Conservation (phyloP, 2,113 vertebrate genomes). For the Pollachius pollachius region DNA sequence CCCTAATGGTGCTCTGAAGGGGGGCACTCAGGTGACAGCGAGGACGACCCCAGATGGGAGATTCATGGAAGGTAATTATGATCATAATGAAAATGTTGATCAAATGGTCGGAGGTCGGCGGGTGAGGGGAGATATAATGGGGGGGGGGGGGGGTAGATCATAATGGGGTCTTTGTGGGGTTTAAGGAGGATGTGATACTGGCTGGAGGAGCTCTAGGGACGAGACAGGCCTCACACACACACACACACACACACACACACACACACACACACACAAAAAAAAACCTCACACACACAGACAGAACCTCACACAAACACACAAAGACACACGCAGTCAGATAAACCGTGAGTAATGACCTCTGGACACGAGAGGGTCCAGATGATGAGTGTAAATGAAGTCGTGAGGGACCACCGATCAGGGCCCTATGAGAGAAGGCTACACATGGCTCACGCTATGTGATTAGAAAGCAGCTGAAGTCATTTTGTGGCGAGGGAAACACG, state of each 20-base stretch:
- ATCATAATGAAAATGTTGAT: slow-evolving; percentile 16
- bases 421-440: not conserved
- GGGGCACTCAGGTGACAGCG: slow-evolving; percentile 50
- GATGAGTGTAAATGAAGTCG: not conserved
- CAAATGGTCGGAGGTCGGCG: slow-evolving; percentile 23
- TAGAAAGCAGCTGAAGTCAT: slow-evolving; percentile 52
- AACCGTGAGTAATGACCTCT: not conserved
- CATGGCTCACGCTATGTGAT: slow-evolving; percentile 35
- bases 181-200: no score
- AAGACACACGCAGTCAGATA: not conserved
- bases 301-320: not conserved
- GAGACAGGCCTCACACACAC: slow-evolving; percentile 39
- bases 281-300: slow-evolving; percentile 11
- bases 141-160: slow-evolving; percentile 2
- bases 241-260: slow-evolving; percentile 4
- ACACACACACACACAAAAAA: slow-evolving; percentile 5
- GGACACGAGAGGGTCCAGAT: not conserved
- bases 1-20: slow-evolving; percentile 33
- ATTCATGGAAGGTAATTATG: slow-evolving; percentile 5
- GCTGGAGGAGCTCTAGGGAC: slow-evolving; percentile 3
- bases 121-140: not conserved
- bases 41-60: slow-evolving; percentile 37
- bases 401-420: no score
- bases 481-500: slow-evolving; percentile 35
- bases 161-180: not conserved